Base-by-base conservation (phyloP, 2,113 vertebrate species). In the Salvelinus alpinus region DNA sequence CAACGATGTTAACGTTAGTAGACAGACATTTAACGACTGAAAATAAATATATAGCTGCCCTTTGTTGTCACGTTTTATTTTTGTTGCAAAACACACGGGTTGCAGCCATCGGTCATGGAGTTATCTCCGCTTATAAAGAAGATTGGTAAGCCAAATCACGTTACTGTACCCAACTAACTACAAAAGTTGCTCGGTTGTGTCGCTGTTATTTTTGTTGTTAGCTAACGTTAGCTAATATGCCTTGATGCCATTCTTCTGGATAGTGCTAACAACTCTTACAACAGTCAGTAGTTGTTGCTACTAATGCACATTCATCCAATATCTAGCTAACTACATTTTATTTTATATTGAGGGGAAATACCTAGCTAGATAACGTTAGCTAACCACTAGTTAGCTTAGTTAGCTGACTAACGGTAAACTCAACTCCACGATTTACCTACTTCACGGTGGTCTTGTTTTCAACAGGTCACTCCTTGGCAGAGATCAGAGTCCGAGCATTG, bases 401-500 rank as follows among this genome's bases (percentile, higher is more conserved):
- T 62, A 22, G n/a, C 59, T 3, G n/a, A 22, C 54, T 57, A 20
- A 20, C 16, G 4, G 54, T 57, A 20, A 14, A 57, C 20, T 20
- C 54, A 57, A 57, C 54, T 57, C 20, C 14, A 18, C 6, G 16
- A 57, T 62, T n/a, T 62, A 24, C 1, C n/a, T 62, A 22, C 4
- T 54, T 62, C 13, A 62, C 20, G 2, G n/a, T 16, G 59, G 18
- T 22, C n/a, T 62, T 62, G 24, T 64, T 66, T 66, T 68, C 18
- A 11, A 68, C 66, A 99, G 97, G 95, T 64, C 97, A 99, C 3
- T 94, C 88, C 5, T 89, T 99, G 86, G 82, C 92, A 22, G 98
- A 99, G 91, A 99, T 99, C 85, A 76, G 98, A 89, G 96, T 96
- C 4, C 92, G 97, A 47, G 95, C 97, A 0, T 83, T 99, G 65